These are phyloP conservation scores for Verasper variegatus DNA, from an alignment of 2,113 vertebrate genomes.

Conservation along the genomic window DNA sequence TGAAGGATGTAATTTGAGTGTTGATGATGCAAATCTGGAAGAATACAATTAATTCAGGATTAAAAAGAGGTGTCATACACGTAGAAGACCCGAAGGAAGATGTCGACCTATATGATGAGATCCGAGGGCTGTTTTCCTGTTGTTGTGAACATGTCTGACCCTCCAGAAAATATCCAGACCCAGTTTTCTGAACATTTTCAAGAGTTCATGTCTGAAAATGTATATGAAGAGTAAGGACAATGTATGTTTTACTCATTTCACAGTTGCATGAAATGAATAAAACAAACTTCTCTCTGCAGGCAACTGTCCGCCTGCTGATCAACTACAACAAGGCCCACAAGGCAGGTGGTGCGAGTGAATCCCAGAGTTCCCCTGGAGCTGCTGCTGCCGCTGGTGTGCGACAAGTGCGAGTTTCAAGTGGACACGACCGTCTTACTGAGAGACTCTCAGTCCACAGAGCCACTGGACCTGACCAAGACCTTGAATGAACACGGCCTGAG, in stretches of 20 bases:
- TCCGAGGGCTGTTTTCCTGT: background rate
- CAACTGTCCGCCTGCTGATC: constrained; percentile 92
- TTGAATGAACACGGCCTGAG: constrained; percentile 91
- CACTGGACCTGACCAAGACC: constrained; percentile 87
- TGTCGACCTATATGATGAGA: too few species aligned
- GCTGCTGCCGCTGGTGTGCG: constrained; percentile 85
- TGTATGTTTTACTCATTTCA: background rate
- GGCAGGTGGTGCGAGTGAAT: constrained; percentile 90
- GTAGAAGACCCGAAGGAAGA: too few species aligned
- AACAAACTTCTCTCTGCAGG: constrained; percentile 76
- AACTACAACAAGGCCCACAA: constrained; percentile 95
- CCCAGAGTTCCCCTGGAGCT: constrained; percentile 87
- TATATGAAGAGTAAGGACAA: too few species aligned
- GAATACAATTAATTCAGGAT: too few species aligned
- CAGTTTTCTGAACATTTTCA: too few species aligned
- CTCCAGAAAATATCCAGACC: too few species aligned
- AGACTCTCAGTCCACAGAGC: constrained; percentile 84
- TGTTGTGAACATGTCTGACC: background rate
- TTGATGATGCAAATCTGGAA: too few species aligned
- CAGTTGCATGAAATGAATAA: background rate
- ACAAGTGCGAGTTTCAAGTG: constrained; percentile 92
- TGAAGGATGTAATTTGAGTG: too few species aligned
- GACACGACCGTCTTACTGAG: constrained; percentile 85
- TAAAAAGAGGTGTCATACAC: too few species aligned
- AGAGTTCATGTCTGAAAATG: too few species aligned